These are phyloP conservation scores for Drosophila insularis DNA, from an alignment of 1,140 invertebrate species.

Conservation along the genomic window DNA sequence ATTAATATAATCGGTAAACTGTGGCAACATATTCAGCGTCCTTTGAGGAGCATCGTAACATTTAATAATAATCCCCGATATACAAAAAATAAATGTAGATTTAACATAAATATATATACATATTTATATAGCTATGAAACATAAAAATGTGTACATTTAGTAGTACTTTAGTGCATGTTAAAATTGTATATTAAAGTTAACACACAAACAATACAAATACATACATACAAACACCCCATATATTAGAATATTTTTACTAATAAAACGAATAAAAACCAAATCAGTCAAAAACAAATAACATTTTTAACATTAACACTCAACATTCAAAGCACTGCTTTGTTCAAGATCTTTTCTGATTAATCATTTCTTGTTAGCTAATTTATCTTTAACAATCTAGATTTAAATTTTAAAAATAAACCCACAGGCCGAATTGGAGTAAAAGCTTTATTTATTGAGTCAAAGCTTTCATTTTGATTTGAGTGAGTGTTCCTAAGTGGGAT, in stretches of 20 bases:
- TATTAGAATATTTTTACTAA: constrained; percentile 64
- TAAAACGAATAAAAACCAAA: constrained; percentile 32
- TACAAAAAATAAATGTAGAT: constrained; percentile 17
- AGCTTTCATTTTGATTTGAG: background rate
- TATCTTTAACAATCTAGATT: no score
- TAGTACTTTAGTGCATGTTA: constrained; percentile 41
- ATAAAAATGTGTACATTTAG: constrained; percentile 20
- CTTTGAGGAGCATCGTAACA: constrained; percentile 40
- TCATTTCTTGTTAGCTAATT: no score
- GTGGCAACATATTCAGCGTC: constrained; percentile 55
- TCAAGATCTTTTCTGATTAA: background rate
- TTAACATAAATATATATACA: background rate
- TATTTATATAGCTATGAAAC: background rate
- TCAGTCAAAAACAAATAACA: background rate
- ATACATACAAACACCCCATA: constrained; percentile 13
- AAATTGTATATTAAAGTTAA: constrained; percentile 42
- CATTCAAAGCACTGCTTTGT: no score
- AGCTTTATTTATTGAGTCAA: background rate
- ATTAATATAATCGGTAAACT: constrained; percentile 22
- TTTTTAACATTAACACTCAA: no score
- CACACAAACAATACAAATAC: constrained; percentile 17
- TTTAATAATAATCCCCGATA: constrained; percentile 21
- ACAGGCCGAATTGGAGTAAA: background rate
- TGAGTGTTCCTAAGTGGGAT: background rate
- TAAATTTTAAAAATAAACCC: no score